A percentile compares a stretch with the other conserved stretches of the same genome.
phyloP scores from a whole-genome alignment of 2,113 vertebrate species.

The Coracopsis vasa region DNA sequence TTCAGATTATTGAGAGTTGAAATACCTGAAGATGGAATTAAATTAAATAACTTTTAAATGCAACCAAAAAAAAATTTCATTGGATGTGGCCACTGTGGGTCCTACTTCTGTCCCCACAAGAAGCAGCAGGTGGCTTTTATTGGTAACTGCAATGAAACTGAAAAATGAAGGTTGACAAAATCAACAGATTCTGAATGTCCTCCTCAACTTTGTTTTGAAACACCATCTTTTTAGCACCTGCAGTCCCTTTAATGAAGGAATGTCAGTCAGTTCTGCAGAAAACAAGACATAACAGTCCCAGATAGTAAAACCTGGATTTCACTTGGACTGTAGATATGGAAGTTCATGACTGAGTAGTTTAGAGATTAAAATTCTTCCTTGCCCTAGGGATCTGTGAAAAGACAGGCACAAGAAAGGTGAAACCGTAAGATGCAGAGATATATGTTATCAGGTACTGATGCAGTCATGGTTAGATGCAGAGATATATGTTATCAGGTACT shows the following conservation, averaged over 20 bases:
- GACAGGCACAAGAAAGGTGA: not conserved
- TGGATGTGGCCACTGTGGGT: not conserved
- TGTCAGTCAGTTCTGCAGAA: not conserved
- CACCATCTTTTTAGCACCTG: not conserved
- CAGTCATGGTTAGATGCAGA: not conserved
- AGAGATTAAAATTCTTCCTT: not conserved
- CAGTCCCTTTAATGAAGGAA: not conserved
- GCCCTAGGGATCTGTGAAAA: not conserved
- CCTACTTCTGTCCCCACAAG: not conserved
- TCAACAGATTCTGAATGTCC: not conserved
- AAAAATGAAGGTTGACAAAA: not conserved
- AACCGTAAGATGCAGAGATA: not conserved
- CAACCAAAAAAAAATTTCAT: not conserved
- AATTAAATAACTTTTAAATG: not conserved
- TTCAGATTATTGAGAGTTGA: not conserved
- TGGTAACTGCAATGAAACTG: not conserved
- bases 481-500: not conserved
- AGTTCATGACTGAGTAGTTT: not conserved
- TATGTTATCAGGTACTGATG: not conserved
- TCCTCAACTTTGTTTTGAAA: not conserved
- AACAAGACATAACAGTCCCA: not conserved
- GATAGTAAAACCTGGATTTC: not conserved
- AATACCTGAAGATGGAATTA: not conserved
- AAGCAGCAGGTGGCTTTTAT: not conserved
- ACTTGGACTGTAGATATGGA: not conserved